These are phyloP conservation scores for Dryobota labecula DNA, from an alignment of 2,888 invertebrate genomes.

Conservation along the genomic window DNA sequence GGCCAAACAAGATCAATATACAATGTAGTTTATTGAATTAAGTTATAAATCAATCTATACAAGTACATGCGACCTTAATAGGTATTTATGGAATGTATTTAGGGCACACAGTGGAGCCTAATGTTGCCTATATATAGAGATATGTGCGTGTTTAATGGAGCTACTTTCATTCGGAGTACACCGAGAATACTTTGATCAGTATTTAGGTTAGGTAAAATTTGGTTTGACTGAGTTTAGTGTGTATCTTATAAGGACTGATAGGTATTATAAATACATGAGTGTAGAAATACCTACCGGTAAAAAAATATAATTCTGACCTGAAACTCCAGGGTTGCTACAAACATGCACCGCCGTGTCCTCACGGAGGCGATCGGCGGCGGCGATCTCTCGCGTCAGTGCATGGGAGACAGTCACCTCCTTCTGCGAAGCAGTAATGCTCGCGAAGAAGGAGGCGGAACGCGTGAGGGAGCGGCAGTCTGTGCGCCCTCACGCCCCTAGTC, in stretches of 20 bases:
- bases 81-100: slow-evolving; percentile 53
- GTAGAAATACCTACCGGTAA: background rate
- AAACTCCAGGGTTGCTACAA: no score
- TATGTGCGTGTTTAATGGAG: slow-evolving; percentile 29
- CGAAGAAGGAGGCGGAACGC: no score
- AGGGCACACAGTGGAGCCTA: slow-evolving; percentile 39
- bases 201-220: slow-evolving; percentile 12
- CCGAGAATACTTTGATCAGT: slow-evolving; percentile 18
- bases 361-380: no score
- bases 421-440: no score
- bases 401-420: no score
- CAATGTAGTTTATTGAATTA: slow-evolving; percentile 50
- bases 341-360: no score
- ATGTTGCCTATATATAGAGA: slow-evolving; percentile 57
- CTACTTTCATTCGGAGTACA: slow-evolving; percentile 39
- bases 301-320: no score
- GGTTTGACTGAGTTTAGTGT: slow-evolving; percentile 26
- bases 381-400: no score
- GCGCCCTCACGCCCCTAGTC: no score
- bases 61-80: slow-evolving; percentile 45
- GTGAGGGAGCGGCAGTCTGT: no score
- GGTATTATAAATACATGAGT: background rate
- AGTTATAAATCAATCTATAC: slow-evolving; percentile 63
- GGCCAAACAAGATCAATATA: background rate
- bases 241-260: background rate